Evolutionary conservation across 1,140 invertebrate species (phyloP), one percentile per base, ranked within the genome.

Genomic region (Diorhabda sublineata): DNA sequence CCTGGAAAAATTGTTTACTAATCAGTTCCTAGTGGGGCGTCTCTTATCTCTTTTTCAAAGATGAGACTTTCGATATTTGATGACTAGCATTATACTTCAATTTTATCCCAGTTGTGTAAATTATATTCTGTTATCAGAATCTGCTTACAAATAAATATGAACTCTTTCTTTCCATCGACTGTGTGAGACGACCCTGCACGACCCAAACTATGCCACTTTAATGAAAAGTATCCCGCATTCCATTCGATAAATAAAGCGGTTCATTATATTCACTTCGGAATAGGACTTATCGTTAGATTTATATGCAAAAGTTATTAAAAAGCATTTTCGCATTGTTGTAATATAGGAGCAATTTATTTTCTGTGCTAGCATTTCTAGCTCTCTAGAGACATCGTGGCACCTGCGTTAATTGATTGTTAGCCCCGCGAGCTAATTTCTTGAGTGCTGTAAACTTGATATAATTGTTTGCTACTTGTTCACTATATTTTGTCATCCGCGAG

Each of bases 291-390:
- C 47, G 47, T 52, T 52, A 52, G 47, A 52, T 52, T 52, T 52
- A 52, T 52, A 52, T 52, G 47, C 47, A 52, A 52, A n/a, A 6
- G n/a, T 52, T 52, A 52, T 52, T 52, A 52, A 52, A 52, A 52
- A 52, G 47, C 47, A 52, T 52, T 52, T 52, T 52, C 47, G 47
- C 47, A 52, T 52, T 52, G 47, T 52, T 52, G 47, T 52, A 52
- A 52, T 52, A 52, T 52, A 6, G 47, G 6, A n/a, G 47, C 47
- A 6, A 52, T 52, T 52, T 52, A n/a, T 52, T 52, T 52, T n/a
- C 47, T 8, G 6, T 52, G 47, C 47, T 52, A 52, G 47, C 2
- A n/a, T 52, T 52, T 52, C 47, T 52, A n/a, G 47, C 47, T 52
- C 47, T 52, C 47, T 52, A n/a, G 47, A 52, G 47, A 52, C 47